Base-by-base conservation (phyloP, 2,113 vertebrate species). In the Anarhynchus alexandrinus region DNA sequence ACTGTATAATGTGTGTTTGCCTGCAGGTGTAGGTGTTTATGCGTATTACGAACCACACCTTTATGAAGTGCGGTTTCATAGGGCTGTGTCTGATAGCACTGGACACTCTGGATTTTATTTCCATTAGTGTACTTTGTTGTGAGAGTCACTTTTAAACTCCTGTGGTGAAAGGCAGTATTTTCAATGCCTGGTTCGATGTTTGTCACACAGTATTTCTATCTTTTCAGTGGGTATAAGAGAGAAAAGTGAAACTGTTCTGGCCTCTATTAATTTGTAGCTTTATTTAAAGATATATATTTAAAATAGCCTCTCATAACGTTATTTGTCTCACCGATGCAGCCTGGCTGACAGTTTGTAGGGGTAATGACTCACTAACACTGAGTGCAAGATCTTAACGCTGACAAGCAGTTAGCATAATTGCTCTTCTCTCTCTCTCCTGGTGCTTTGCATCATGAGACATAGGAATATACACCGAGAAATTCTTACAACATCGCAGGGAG, bases 341-440 rank as follows among this genome's bases (percentile, higher is more conserved):
- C 65, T 88, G 83, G 88, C 86, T 88, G 93, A 83, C 73, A 88
- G 70, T 96, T 93, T 86, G 72, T 73, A 91, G 88, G 70, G 86
- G 54, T 96, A 93, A 90, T 93, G 94, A 95, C 69, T 97, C 97
- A 97, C 90, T 77, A 62, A 86, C 49, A 40, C 77, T 57, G 47
- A 73, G 87, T 91, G 90, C 70, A 72, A 79, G 76, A 90, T 96
- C 91, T 92, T 96, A 82, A 88, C 0, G 3, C 78, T 95, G 94
- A 92, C 96, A 96, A 92, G 95, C 81, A 77, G 82, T 96, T 96
- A 91, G 47, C 49, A 55, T 97, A 96, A 97, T 97, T 95, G 67
- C 66, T 90, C n/a, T 93, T 80, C 80, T 65, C 88, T 77, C 77
- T 85, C 65, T 91, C 76, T 94, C 58, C 73, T 97, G 94, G 72